Percentiles rank a stretch among this genome's conserved stretches.
Evolutionary conservation across 2,888 invertebrate species (phyloP).

Genomic region (Antitype chi): DNA sequence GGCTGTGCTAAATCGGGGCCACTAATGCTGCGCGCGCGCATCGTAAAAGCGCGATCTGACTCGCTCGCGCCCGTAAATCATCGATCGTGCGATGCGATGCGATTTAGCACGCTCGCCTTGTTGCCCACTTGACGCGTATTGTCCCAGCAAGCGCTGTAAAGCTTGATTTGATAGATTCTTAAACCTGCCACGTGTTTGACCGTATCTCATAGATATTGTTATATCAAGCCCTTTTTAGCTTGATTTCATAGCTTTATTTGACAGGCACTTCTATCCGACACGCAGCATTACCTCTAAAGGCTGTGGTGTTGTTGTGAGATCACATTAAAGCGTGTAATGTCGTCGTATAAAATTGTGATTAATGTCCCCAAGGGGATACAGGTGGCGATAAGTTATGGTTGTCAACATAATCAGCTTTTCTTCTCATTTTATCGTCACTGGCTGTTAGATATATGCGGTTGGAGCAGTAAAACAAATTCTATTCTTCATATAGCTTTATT

Average conservation of each 20-base stretch:
- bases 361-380: conserved; percentile 49
- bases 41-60: conserved; percentile 84
- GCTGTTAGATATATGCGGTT: conserved; percentile 38
- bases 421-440: conserved; percentile 51
- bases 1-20: conserved; percentile 79
- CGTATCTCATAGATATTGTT: neutral
- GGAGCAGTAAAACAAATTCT: conserved; percentile 48
- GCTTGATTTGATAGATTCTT: conserved; percentile 31
- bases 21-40: conserved; percentile 66
- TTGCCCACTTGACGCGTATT: conserved; percentile 53
- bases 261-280: conserved; percentile 4
- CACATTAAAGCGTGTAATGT: conserved; percentile 54
- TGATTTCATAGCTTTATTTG: conserved; percentile 10
- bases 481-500: conserved; percentile 38
- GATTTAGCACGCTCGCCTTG: conserved; percentile 78
- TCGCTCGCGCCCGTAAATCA: conserved; percentile 84
- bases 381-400: conserved; percentile 58
- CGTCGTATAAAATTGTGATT: conserved; percentile 58
- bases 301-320: conserved; percentile 37
- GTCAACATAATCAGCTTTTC: conserved; percentile 63
- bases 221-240: conserved; percentile 21
- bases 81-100: conserved; percentile 84
- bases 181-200: neutral
- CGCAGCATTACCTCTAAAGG: conserved; percentile 5
- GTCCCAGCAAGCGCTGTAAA: conserved; percentile 55